phyloP scores from a whole-genome alignment of 2,113 vertebrate genomes.

The Myxocyprinus asiaticus region DNA sequence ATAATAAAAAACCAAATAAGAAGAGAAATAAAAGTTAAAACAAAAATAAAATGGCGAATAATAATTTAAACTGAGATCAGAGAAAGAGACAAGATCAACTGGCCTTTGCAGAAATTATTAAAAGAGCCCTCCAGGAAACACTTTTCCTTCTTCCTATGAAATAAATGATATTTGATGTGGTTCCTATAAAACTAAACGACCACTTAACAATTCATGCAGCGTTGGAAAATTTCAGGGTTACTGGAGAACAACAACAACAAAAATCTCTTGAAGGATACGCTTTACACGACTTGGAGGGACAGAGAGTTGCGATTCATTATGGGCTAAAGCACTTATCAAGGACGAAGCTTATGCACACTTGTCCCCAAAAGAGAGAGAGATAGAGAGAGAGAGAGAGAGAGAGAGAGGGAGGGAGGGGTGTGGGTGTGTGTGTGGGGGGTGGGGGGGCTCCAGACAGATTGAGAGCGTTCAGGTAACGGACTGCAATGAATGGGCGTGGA shows the following conservation, averaged over 20 bases:
- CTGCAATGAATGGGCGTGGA: not conserved
- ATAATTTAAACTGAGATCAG: not conserved
- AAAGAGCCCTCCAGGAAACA: not conserved
- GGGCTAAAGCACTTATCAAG: not conserved
- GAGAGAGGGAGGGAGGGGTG: not conserved
- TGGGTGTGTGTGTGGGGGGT: too few species aligned
- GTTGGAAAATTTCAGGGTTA: not conserved
- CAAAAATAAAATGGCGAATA: not conserved
- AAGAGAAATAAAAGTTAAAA: not conserved
- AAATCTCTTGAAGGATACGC: not conserved
- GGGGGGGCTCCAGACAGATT: too few species aligned
- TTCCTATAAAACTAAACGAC: constrained; percentile 11
- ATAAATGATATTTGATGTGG: not conserved
- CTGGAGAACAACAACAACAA: not conserved
- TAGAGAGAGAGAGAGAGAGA: not conserved
- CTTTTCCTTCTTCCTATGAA: not conserved
- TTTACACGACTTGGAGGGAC: not conserved
- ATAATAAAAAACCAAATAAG: too few species aligned
- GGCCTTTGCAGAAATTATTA: not conserved
- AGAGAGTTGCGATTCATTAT: not conserved
- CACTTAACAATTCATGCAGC: constrained; percentile 1
- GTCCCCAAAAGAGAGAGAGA: constrained; percentile 1
- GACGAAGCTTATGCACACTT: not conserved
- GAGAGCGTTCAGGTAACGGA: constrained; percentile 24
- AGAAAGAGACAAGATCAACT: not conserved